A percentile compares a stretch with the other conserved stretches of the same genome.
Evolutionary conservation across 2,113 vertebrate genomes (phyloP).

Genomic region (Passer domesticus): DNA sequence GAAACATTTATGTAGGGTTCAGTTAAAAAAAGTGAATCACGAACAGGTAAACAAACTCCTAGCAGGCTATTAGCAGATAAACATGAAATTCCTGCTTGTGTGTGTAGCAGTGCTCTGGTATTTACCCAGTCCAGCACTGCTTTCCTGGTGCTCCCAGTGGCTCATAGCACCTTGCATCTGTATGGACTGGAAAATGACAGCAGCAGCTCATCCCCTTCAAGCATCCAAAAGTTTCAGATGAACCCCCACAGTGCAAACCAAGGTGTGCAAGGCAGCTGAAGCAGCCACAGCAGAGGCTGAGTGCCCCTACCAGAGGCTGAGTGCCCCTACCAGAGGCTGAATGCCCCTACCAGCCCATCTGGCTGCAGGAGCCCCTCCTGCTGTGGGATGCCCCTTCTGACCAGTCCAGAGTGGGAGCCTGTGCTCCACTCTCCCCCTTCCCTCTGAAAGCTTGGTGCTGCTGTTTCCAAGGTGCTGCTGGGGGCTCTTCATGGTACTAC

Average conservation of each 20-base stretch:
- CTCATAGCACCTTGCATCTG: background rate
- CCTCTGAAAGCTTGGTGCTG: background rate
- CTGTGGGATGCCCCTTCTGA: background rate
- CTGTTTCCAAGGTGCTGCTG: background rate
- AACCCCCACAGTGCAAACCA: background rate
- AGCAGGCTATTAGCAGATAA: background rate
- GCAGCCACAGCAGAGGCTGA: background rate
- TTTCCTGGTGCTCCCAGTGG: background rate
- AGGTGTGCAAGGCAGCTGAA: background rate
- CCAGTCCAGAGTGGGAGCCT: background rate
- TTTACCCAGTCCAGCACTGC: background rate
- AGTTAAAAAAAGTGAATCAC: background rate
- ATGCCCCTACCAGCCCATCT: background rate
- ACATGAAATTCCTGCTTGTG: background rate
- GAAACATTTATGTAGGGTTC: background rate
- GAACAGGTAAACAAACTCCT: background rate
- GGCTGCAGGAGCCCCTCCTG: background rate
- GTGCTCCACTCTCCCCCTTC: background rate
- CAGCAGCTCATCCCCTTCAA: background rate
- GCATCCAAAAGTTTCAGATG: background rate
- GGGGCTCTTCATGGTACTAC: background rate
- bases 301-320: background rate
- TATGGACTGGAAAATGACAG: background rate
- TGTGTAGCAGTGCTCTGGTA: accelerated
- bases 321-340: no score